phyloP scores from a whole-genome alignment of 1,140 invertebrate species.

The Platyscapa corneri region DNA sequence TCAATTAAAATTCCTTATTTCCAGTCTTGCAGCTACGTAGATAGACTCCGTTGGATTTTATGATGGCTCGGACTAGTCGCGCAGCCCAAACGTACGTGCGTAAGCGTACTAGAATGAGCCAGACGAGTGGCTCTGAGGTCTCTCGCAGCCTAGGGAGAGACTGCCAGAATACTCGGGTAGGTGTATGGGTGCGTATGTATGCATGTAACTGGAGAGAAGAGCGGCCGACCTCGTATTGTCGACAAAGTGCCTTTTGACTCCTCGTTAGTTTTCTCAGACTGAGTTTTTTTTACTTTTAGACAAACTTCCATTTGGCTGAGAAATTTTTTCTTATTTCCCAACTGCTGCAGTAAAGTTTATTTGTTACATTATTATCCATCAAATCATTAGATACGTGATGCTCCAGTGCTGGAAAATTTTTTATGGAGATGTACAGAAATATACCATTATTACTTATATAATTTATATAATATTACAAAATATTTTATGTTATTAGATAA shows the following conservation, averaged over 20 bases:
- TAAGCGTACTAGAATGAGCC: neutral
- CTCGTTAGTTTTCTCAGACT: conserved; percentile 18
- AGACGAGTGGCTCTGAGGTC: neutral
- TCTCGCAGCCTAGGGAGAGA: neutral
- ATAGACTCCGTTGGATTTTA: neutral
- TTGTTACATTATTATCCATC: neutral
- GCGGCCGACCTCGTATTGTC: neutral
- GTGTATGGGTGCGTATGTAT: too few species aligned
- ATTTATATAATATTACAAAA: too few species aligned
- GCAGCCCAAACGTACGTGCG: neutral
- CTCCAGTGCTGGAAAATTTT: neutral
- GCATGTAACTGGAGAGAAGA: neutral
- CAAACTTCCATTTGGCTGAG: neutral
- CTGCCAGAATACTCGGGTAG: neutral
- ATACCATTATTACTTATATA: too few species aligned
- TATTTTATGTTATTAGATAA: too few species aligned
- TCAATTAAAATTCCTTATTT: conserved; percentile 64
- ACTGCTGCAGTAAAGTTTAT: neutral
- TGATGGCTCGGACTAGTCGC: neutral
- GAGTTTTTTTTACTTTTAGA: neutral
- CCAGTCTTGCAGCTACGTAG: conserved; percentile 48
- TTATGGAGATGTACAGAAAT: too few species aligned
- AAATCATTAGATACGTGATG: neutral
- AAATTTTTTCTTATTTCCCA: neutral
- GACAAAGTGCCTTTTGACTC: conserved; percentile 3